Base-by-base conservation (phyloP, 2,888 invertebrate genomes). In the Isoperla grammatica region DNA sequence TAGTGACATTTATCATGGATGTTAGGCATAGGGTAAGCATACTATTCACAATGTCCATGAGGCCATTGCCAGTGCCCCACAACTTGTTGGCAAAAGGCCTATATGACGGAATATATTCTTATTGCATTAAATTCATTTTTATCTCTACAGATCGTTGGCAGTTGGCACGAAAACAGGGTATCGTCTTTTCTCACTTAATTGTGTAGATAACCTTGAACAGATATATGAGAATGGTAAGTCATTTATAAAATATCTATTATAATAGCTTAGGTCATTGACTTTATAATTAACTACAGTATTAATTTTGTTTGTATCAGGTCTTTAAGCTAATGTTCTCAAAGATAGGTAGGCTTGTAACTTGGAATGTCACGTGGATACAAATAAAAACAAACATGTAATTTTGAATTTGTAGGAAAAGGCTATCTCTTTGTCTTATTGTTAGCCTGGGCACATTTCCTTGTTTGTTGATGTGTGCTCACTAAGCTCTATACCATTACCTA, bases 111-210 rank as follows among this genome's bases (percentile, higher is more conserved):
- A 22, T 49, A 15, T 29, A 54, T 40, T 53, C 59, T 54, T 53
- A 17, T 35, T 54, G 20, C 43, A 39, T 61, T 50, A 13, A 54
- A 17, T 46, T 58, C 60, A 63, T 61, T 64, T 62, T 63, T 67
- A 59, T 64, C 64, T 55, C 76, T 76, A 17, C 74, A 92, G 92
- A 74, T 95, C 96, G 17, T 78, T 97, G 73, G 90, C 95, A 66
- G 93, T 96, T 69, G 97, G 96, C 67, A 90, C 92, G 68, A 89
- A 88, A 74, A 85, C 83, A 68, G 95, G 96, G 45, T 98, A 94
- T 78, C 87, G 87, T 73, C 80, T 98, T 66, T 96, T 90, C 74
- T 87, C 92, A 29, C 78, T 97, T 64, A 87, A 83, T 62, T 84
- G 85, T 8, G 84, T 90, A 59, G 95, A 96, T 75, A 85, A 86